phyloP scores from a whole-genome alignment of 2,113 vertebrate genomes.

The Pterocles gutturalis region DNA sequence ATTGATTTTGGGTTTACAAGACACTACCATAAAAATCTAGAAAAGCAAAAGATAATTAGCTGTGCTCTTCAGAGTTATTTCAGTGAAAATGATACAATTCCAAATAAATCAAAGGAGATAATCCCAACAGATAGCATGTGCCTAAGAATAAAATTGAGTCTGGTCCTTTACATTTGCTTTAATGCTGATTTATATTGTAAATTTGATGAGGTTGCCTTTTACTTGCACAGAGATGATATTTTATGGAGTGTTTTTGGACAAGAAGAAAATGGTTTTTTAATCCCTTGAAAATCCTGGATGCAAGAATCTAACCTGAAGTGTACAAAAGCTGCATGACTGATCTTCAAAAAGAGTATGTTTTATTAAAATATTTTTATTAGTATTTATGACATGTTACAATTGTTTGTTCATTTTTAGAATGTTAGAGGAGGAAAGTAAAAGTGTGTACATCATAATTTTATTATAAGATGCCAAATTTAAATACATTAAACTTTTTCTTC shows the following conservation, averaged over 20 bases:
- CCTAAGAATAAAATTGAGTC: neutral
- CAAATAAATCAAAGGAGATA: neutral
- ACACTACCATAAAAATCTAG: neutral
- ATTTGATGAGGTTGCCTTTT: neutral
- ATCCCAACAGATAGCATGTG: neutral
- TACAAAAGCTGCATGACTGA: neutral
- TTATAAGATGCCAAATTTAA: neutral
- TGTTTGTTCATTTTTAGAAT: neutral
- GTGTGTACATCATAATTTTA: neutral
- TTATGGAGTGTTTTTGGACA: neutral
- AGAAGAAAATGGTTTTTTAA: neutral
- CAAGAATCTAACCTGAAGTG: neutral
- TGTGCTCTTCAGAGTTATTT: neutral
- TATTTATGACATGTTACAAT: neutral
- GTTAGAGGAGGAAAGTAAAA: neutral
- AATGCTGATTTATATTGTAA: neutral
- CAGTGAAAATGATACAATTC: neutral
- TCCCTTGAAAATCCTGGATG: neutral
- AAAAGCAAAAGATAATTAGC: neutral
- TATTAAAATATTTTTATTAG: neutral
- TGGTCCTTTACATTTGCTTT: neutral
- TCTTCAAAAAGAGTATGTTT: neutral
- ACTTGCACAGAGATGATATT: neutral
- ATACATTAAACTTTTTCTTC: neutral
- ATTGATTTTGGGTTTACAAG: neutral